Evolutionary conservation across 2,113 vertebrate species (phyloP).

Genomic region (Pipra filicauda): DNA sequence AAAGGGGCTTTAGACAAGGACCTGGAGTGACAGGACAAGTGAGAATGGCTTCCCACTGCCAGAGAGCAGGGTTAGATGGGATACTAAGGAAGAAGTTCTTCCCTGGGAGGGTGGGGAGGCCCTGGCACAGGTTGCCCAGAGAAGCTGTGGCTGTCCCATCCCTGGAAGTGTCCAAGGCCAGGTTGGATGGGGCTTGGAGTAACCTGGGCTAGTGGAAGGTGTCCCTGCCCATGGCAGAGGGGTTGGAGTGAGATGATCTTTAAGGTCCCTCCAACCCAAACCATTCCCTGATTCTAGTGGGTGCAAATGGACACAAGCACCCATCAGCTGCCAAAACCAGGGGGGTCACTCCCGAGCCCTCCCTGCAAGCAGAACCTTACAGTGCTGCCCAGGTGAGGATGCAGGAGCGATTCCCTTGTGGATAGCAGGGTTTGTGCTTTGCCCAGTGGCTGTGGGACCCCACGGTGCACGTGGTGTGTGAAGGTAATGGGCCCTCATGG

Average conservation of each 20-base stretch:
- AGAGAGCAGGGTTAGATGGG: rapidly evolving
- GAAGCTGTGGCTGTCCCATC: not conserved
- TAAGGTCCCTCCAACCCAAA: not conserved
- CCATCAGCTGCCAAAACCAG: not conserved
- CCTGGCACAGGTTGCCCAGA: not conserved
- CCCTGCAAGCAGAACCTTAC: not conserved
- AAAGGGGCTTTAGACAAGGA: not conserved
- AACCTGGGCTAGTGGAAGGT: rapidly evolving
- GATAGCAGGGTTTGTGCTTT: not conserved
- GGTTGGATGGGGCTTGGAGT: not conserved
- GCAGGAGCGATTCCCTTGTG: not conserved
- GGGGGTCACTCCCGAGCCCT: not conserved
- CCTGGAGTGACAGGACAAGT: not conserved
- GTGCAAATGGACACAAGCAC: not conserved
- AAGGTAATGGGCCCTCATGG: rapidly evolving
- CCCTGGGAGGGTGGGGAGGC: not conserved
- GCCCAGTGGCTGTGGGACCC: rapidly evolving
- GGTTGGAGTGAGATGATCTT: rapidly evolving
- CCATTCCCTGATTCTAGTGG: not conserved
- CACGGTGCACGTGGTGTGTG: rapidly evolving
- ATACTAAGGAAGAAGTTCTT: not conserved
- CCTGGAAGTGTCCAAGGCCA: not conserved
- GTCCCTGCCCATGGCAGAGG: not conserved
- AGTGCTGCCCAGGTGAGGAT: not conserved
- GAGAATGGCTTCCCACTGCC: too few species aligned